phyloP scores from a whole-genome alignment of 1,140 invertebrate species.

The Myzus persicae region DNA sequence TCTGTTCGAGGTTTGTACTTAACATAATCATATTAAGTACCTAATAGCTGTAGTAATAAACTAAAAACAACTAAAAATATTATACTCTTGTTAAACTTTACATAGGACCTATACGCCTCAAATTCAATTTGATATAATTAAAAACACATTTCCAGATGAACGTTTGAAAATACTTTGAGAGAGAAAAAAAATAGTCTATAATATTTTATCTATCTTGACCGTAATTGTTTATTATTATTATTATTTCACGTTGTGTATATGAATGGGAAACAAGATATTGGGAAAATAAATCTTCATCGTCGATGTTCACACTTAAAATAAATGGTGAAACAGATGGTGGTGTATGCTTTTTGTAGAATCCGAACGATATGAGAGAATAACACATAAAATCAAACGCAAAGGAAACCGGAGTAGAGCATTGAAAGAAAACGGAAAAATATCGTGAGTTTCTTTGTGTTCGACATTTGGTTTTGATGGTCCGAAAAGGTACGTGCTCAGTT shows the following conservation, averaged over 20 bases:
- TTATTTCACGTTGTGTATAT: neutral
- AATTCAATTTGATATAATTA: neutral
- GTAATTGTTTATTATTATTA: neutral
- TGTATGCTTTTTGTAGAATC: neutral
- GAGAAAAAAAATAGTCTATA: neutral
- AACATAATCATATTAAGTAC: neutral
- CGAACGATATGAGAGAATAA: neutral
- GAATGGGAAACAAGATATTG: neutral
- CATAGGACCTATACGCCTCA: neutral
- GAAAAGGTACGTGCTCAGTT: neutral
- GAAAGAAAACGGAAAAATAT: neutral
- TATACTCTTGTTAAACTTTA: neutral
- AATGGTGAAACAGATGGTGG: neutral
- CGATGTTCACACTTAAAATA: slow-evolving; percentile 18
- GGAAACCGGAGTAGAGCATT: neutral
- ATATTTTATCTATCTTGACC: neutral
- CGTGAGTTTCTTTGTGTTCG: neutral
- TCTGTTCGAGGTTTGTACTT: neutral
- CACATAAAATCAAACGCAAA: neutral
- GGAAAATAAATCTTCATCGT: neutral
- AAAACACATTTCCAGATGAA: neutral
- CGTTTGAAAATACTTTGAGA: neutral
- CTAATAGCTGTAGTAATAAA: too few species aligned
- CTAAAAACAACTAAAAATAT: too few species aligned
- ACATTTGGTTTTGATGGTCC: neutral